phyloP scores from a whole-genome alignment of 2,113 vertebrate genomes.

The Otocyon megalotis region DNA sequence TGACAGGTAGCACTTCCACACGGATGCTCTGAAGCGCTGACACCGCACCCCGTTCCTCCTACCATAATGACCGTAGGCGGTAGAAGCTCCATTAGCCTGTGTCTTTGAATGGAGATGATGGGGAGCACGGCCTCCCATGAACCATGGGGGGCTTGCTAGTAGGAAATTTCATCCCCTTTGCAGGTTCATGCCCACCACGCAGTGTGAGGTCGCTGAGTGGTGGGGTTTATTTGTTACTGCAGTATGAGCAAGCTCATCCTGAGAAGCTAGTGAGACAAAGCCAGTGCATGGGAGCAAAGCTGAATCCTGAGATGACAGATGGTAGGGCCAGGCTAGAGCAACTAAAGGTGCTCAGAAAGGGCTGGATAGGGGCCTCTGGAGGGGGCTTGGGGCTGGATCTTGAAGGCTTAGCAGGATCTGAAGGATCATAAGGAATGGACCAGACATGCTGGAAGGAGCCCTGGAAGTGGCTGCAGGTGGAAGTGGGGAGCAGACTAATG shows the following conservation, averaged over 20 bases:
- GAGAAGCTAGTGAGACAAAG: background rate
- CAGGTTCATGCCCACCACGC: no score
- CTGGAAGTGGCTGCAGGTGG: background rate
- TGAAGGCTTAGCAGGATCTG: background rate
- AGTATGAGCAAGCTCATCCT: background rate
- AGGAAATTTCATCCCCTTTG: background rate
- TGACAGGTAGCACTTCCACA: background rate
- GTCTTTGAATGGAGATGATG: background rate
- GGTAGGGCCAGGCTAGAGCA: background rate
- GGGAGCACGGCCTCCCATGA: background rate
- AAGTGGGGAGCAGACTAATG: background rate
- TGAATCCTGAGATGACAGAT: background rate
- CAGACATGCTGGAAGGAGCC: no score
- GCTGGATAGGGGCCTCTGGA: no score
- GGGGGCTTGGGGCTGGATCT: no score
- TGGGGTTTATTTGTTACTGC: background rate
- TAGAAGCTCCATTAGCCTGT: background rate
- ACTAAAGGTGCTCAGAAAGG: background rate
- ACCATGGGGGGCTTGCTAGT: accelerated
- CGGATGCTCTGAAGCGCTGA: background rate
- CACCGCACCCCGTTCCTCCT: background rate
- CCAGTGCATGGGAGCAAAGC: background rate
- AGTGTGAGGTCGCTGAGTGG: background rate
- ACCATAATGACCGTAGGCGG: accelerated
- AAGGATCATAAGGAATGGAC: background rate